Conservation (phyloP, 2,888 invertebrate species). For the Chrysomela aeneicollis region DNA sequence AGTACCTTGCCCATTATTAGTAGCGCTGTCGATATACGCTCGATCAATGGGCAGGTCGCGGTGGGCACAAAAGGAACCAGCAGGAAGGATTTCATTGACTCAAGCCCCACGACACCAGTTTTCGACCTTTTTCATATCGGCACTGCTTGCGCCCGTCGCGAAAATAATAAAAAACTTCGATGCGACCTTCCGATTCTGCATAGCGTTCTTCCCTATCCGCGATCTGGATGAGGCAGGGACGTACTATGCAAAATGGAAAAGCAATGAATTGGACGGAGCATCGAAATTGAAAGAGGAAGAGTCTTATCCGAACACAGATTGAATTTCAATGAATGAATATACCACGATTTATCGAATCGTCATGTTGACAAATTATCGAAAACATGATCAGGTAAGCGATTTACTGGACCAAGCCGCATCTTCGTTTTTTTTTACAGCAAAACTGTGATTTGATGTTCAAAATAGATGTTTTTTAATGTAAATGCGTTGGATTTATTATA, state of each 20-base stretch:
- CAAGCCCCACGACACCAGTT: constrained; percentile 57
- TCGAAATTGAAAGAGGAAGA: too few species aligned
- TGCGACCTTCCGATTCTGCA: constrained; percentile 8
- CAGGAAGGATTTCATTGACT: constrained; percentile 55
- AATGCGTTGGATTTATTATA: too few species aligned
- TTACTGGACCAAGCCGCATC: too few species aligned
- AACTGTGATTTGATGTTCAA: too few species aligned
- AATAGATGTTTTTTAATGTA: too few species aligned
- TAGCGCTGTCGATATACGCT: constrained; percentile 56
- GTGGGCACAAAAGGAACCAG: constrained; percentile 49
- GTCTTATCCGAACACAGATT: too few species aligned
- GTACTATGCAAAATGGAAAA: constrained; percentile 13
- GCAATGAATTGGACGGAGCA: too few species aligned
- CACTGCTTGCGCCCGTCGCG: constrained; percentile 42
- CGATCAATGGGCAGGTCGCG: constrained; percentile 57
- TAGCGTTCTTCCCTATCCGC: background rate
- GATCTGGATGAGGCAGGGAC: background rate
- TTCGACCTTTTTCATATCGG: constrained; percentile 54
- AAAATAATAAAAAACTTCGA: constrained; percentile 37
- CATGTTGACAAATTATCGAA: too few species aligned
- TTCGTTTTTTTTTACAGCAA: too few species aligned
- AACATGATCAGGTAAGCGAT: too few species aligned
- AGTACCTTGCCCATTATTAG: constrained; percentile 48
- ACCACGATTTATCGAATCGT: too few species aligned
- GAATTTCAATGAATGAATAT: too few species aligned